Evolutionary conservation across 2,888 invertebrate species (phyloP), one percentile per base, ranked within the genome.

Genomic region (Thecophora atra): DNA sequence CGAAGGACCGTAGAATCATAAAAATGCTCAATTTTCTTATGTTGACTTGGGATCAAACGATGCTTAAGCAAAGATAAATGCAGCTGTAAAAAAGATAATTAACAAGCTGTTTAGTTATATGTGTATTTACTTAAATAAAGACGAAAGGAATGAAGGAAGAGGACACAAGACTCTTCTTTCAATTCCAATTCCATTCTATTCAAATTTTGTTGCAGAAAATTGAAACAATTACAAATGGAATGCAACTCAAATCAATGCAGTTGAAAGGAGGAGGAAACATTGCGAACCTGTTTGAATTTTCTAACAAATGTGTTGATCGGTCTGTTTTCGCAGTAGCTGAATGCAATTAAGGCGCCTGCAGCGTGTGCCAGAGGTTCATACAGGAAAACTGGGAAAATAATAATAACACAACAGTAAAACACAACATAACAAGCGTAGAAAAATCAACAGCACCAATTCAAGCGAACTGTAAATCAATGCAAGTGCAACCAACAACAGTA

Each of bases 391-490:
- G 2, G 15, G 17, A 42, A 44, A 64, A 47, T 17, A 47, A 58
- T 28, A 15, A 28, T 2, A 8, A 58, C 24, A 28, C 24, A 42
- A 44, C n/a, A 58, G n/a, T n/a, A n/a, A n/a, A 68, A 6, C 4
- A 26, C 8, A 44, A 52, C 15, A 58, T 26, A 58, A 58, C 15
- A 58, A 15, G 15, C 15, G 24, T 15, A 58, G 26, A 17, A 5
- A 21, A 58, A 13, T 13, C 1, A 58, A 58, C 15, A 30, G n/a
- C 17, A 54, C 30, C 11, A 8, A 58, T 26, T 15, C 21, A 56
- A 42, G 44, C 24, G 68, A 26, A 68, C 56, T 58, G 15, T 30
- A 68, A 68, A 68, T 68, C 68, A 68, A 58, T 68, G 58, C 2
- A 67, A 56, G 11, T 24, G 52, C 42, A 63, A 44, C 44, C n/a